Base-by-base conservation (phyloP, 1,140 invertebrate genomes). In the Alviniconcha marisindica region DNA sequence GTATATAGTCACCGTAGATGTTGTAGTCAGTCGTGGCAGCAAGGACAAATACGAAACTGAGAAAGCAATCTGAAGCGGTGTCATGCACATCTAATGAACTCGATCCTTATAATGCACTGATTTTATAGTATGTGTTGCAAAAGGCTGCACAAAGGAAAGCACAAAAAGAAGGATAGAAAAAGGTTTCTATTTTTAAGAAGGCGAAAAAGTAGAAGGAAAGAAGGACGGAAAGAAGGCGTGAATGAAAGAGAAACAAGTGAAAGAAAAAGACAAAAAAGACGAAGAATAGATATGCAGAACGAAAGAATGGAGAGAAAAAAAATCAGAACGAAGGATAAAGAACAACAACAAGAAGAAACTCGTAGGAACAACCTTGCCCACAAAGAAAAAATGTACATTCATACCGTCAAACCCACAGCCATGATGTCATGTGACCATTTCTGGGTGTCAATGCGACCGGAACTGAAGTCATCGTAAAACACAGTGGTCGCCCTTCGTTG, bases 371-470 rank as follows among this genome's bases (percentile, higher is more conserved):
- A n/a, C n/a, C n/a, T n/a, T n/a, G n/a, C n/a, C 10, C 63, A 66
- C 28, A 4, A 7, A 51, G 48, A 51, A 21, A 51, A 12, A 21
- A 51, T 7, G 21, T 7, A 51, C 21, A 21, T 7, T 60, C 56
- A 1, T 80, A 88, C 87, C 84, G 84, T 83, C 48, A 83, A 84
- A n/a, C 87, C 87, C 56, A 81, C 83, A 69, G 84, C 83, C 24
- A 71, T 84, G 69, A 84, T 76, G 36, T 80, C 78, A 33, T 76
- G 69, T 5, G 36, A 21, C 83, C 83, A 84, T 38, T 84, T 81
- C 28, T 48, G 48, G 48, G 60, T 40, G 42, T 84, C 71, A 44
- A 84, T 54, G 28, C 15, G 42, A 81, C 79, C 73, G 54, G 69
- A 74, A 77, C n/a, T 82, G 73, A 82, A 82, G 73, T 82, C 81